A percentile compares a stretch with the other conserved stretches of the same genome.
Evolutionary conservation across 2,797 vertebrate genomes (phyloP).

Genomic region (Xiphophorus birchmanni): DNA sequence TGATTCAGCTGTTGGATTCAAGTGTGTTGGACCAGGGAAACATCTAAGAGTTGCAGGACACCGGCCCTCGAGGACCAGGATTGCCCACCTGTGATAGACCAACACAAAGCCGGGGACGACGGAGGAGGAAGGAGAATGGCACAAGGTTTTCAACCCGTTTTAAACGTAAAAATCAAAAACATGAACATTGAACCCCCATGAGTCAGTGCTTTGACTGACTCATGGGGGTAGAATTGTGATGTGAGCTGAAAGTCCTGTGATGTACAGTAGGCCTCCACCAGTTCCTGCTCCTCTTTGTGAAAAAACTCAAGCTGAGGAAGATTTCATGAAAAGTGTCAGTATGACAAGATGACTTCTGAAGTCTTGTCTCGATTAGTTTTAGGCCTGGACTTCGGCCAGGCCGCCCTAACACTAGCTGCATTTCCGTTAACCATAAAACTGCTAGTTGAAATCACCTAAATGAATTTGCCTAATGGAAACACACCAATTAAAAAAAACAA

Average conservation of each 20-base stretch:
- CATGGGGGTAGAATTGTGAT: not conserved
- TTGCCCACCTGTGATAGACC: not conserved
- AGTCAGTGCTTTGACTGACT: not conserved
- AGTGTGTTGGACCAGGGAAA: too few species aligned
- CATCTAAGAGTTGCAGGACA: too few species aligned
- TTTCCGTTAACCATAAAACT: too few species aligned
- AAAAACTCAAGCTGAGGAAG: not conserved
- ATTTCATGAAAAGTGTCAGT: not conserved
- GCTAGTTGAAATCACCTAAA: too few species aligned
- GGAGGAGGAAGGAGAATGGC: not conserved
- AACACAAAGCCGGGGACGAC: not conserved
- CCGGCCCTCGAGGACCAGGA: too few species aligned
- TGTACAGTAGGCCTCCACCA: not conserved
- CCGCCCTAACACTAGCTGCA: not conserved
- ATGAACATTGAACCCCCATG: not conserved
- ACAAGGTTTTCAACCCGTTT: not conserved
- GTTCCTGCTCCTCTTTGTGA: not conserved
- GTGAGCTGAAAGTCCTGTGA: not conserved
- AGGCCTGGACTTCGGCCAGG: not conserved
- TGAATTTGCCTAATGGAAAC: too few species aligned
- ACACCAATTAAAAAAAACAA: too few species aligned
- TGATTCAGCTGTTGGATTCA: too few species aligned
- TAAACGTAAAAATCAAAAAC: not conserved
- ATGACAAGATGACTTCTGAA: not conserved
- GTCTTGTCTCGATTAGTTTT: not conserved